Conservation (phyloP, 2,888 invertebrate genomes). For the Ischnura elegans region DNA sequence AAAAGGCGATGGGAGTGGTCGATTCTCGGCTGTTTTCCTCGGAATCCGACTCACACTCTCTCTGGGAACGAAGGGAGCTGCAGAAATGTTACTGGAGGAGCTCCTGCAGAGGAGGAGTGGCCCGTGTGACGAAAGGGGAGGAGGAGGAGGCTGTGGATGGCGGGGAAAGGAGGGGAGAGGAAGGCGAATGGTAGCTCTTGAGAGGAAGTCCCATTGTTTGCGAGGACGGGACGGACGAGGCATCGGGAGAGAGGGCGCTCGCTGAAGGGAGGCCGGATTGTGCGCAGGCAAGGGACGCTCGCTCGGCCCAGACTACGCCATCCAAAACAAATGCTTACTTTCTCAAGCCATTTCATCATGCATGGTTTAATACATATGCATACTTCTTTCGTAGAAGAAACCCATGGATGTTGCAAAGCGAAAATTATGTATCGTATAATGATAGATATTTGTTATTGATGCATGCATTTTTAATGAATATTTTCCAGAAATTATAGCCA, state of each 20-base stretch:
- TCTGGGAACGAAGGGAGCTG: neutral
- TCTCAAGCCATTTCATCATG: no score
- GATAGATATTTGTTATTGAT: no score
- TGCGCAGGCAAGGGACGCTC: neutral
- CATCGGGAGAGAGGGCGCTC: neutral
- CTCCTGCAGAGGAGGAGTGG: no score
- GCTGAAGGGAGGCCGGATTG: neutral
- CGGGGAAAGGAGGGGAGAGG: neutral
- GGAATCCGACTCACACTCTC: neutral
- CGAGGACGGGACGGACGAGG: neutral
- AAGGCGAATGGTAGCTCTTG: neutral
- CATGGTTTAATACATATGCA: no score
- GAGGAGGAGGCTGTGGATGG: neutral
- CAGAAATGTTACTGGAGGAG: neutral
- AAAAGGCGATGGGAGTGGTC: constrained; percentile 10
- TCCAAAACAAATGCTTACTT: no score
- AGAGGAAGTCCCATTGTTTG: constrained; percentile 24
- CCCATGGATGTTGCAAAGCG: no score
- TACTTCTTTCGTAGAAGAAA: no score
- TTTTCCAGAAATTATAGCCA: no score
- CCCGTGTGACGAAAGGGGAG: no score
- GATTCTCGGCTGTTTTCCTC: constrained; percentile 9
- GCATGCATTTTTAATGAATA: no score
- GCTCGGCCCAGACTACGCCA: no score
- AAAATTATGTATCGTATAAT: no score